phyloP scores from a whole-genome alignment of 2,113 vertebrate genomes.

The Rafetus swinhoei region DNA sequence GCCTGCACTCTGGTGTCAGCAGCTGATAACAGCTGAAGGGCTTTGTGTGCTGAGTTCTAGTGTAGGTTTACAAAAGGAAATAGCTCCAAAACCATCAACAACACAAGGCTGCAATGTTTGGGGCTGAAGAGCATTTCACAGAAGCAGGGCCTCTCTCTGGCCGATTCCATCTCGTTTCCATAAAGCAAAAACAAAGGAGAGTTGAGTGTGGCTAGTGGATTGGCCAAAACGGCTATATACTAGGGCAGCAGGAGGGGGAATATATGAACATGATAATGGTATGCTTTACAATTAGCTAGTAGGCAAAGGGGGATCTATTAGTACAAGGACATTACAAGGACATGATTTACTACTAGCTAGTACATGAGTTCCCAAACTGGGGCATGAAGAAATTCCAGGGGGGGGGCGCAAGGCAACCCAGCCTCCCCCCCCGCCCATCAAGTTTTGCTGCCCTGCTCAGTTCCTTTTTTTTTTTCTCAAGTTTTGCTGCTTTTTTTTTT shows the following conservation, averaged over 20 bases:
- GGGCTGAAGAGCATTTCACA: background rate
- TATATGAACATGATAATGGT: background rate
- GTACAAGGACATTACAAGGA: background rate
- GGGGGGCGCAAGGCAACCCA: too few relatives aligned
- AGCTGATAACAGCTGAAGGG: slow-evolving; percentile 46
- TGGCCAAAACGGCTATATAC: background rate
- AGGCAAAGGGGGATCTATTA: background rate
- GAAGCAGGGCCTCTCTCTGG: background rate
- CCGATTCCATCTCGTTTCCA: background rate
- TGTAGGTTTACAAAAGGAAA: background rate
- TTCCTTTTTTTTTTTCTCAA: too few relatives aligned
- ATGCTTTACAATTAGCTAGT: background rate
- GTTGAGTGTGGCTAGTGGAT: background rate
- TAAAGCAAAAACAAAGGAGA: background rate
- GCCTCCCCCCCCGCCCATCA: too few relatives aligned
- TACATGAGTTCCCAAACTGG: too few relatives aligned
- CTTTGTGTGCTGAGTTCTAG: background rate
- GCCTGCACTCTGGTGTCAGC: background rate
- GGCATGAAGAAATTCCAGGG: too few relatives aligned
- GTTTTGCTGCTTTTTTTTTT: too few relatives aligned
- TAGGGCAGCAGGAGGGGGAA: accelerated
- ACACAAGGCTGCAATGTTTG: accelerated
- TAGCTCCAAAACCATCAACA: background rate
- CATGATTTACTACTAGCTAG: background rate
- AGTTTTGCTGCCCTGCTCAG: too few relatives aligned